Evolutionary conservation across 2,113 vertebrate species (phyloP), one percentile per base, ranked within the genome.

Genomic region (Chionomys nivalis): DNA sequence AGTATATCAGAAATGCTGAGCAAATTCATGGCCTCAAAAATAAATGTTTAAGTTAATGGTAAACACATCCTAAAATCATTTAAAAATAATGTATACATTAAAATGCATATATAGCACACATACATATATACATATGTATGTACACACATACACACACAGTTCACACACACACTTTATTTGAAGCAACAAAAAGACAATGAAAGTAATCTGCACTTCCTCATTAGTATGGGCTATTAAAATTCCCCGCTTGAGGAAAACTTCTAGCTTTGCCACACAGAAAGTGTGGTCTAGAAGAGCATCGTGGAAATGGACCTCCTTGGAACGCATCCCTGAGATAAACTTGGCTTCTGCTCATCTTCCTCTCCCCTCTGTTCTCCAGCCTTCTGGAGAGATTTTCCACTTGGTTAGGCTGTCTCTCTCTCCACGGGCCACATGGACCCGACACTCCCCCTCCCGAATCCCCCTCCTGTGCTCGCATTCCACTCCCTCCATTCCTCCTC

Each of bases 321-420:
- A 96, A 83, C 83, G 85, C 68, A 79, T 89, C 23, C n/a, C 33
- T 52, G 88, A 93, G 73, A 95, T 86, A 93, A 91, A 93, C 76
- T 68, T 68, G 61, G 65, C 93, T 95, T 86, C 77, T 82, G 55
- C 77, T 89, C 58, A 19, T 96, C 89, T 96, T 94, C 81, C 88
- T 92, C 87, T 90, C 70, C 75, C 78, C 31, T 89, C 13, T 87
- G 83, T 79, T 79, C 77, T 89, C 73, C 70, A 68, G 86, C 26
- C 87, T 92, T 14, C 94, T 85, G 79, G 75, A 87, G 88, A 88
- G 42, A n/a, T 26, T 83, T 88, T 90, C 58, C 42, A 70, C 23
- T 83, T 52, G 39, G 44, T 83, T 76, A n/a, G 3, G n/a, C n/a
- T 89, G 47, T 79, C 58, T 24, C 39, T 24, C 39, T 90, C 73